Percentiles rank a stretch among this genome's conserved stretches.
phyloP scores from a whole-genome alignment of 2,113 vertebrate species.

The Pluvialis apricaria region DNA sequence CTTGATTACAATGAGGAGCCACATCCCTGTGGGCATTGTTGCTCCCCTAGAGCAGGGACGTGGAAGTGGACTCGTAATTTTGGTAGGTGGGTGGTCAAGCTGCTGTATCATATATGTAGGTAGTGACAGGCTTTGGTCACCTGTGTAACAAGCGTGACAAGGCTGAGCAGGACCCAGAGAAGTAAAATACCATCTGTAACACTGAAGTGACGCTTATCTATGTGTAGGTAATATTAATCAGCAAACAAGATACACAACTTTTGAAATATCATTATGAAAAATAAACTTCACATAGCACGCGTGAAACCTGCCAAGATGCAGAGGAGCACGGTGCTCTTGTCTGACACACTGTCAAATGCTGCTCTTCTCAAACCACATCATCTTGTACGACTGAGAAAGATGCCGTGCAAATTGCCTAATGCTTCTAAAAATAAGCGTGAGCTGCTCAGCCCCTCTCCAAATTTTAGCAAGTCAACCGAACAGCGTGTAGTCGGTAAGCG shows the following conservation, averaged over 20 bases:
- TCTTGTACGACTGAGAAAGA: neutral
- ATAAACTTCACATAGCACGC: neutral
- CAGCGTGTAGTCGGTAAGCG: neutral
- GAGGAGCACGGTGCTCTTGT: neutral
- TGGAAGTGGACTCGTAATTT: neutral
- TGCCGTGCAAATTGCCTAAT: neutral
- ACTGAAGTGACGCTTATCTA: neutral
- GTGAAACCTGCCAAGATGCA: neutral
- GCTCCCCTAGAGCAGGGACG: neutral
- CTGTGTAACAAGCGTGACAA: neutral
- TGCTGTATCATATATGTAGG: neutral
- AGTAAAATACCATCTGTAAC: neutral
- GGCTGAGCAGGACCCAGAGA: neutral
- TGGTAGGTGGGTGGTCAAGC: neutral
- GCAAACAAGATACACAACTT: neutral
- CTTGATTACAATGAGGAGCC: neutral
- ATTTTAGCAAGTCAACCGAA: neutral
- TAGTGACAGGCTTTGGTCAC: neutral
- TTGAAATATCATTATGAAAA: neutral
- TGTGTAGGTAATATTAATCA: neutral
- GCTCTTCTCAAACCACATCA: conserved; percentile 7
- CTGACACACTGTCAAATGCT: neutral
- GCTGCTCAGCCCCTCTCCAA: neutral
- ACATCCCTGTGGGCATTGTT: neutral
- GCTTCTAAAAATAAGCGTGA: neutral